phyloP scores from a whole-genome alignment of 2,797 vertebrate genomes.

The Myotis pilosus region DNA sequence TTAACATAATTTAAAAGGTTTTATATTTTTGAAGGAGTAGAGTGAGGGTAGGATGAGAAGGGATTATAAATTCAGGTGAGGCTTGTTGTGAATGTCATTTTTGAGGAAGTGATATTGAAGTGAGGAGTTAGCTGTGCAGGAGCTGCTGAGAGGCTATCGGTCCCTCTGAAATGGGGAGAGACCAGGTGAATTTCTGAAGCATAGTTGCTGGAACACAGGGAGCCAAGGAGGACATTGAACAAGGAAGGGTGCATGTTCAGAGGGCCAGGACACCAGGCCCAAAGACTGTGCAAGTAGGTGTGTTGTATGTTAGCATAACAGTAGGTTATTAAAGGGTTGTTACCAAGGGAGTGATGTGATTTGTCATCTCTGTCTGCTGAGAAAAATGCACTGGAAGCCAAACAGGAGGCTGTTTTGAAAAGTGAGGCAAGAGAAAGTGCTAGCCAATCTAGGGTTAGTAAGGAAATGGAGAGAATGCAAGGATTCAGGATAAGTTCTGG shows the following conservation, averaged over 20 bases:
- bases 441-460: background rate
- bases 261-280: background rate
- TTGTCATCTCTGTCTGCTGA: background rate
- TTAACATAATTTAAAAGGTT: background rate
- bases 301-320: background rate
- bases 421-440: background rate
- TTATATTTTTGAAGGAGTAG: background rate
- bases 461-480: background rate
- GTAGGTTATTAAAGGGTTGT: background rate
- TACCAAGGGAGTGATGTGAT: background rate
- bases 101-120: background rate
- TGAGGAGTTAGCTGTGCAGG: background rate
- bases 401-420: background rate
- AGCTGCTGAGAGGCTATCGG: background rate
- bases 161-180: background rate
- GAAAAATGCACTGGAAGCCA: background rate
- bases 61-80: background rate
- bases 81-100: background rate
- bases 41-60: background rate
- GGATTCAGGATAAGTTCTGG: background rate
- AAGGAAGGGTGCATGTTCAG: fast-evolving
- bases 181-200: background rate
- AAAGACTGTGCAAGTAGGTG: background rate
- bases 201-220: background rate
- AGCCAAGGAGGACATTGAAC: background rate